Percentiles rank a stretch among this genome's conserved stretches.
Evolutionary conservation across 1,140 invertebrate species (phyloP).

Genomic region (Zaprionus africanus): DNA sequence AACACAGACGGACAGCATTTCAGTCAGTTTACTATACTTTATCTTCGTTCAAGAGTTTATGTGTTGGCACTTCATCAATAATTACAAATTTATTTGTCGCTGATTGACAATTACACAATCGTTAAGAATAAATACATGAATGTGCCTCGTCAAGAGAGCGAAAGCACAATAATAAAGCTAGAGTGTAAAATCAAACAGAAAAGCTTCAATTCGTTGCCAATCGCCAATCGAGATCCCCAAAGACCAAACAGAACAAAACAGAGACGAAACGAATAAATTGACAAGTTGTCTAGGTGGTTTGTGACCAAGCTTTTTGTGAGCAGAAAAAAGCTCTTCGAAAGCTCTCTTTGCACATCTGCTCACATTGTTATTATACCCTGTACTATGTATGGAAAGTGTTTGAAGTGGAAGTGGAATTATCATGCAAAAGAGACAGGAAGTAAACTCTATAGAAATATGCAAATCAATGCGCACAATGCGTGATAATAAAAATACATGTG

Average conservation of each 20-base stretch:
- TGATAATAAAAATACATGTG: not conserved
- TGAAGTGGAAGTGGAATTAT: not conserved
- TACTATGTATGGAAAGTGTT: not conserved
- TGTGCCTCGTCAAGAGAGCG: conserved; percentile 25
- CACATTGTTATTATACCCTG: not conserved
- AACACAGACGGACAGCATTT: not conserved
- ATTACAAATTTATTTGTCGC: conserved; percentile 18
- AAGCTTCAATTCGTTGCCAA: conserved; percentile 15
- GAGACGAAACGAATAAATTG: not conserved
- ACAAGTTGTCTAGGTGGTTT: conserved; percentile 5
- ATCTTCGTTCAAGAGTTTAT: not conserved
- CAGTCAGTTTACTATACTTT: conserved; percentile 8
- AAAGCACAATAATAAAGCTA: conserved; percentile 38
- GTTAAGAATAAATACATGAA: conserved; percentile 33
- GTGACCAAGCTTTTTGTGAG: not conserved
- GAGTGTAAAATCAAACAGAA: conserved; percentile 31
- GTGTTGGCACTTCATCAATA: conserved; percentile 15
- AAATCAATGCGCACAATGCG: not conserved
- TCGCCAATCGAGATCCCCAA: conserved; percentile 10
- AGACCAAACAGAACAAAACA: conserved; percentile 1
- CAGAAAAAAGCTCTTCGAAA: not conserved
- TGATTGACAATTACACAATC: conserved; percentile 34
- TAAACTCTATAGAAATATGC: not conserved
- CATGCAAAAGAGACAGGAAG: not conserved
- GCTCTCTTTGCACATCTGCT: not conserved